Evolutionary conservation across 2,113 vertebrate genomes (phyloP).

Genomic region (Cavia aperea): DNA sequence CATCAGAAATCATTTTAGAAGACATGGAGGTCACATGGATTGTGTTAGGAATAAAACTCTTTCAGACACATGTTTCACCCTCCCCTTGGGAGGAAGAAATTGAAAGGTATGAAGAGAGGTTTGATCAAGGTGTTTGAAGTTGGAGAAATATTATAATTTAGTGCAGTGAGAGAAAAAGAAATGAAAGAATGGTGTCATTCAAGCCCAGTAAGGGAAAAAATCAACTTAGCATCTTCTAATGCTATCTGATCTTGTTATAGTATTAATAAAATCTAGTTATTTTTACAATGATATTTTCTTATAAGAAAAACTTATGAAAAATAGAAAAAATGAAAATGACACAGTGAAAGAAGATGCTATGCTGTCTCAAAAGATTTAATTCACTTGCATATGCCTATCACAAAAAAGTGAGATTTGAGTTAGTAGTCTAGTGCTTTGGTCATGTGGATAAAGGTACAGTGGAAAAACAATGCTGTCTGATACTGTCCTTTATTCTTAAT

Average conservation of each 20-base stretch:
- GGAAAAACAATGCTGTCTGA: neutral
- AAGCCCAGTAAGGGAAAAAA: conserved; percentile 6
- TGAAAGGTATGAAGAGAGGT: conserved; percentile 47
- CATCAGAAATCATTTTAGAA: conserved; percentile 68
- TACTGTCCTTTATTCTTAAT: neutral
- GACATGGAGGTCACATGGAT: conserved; percentile 69
- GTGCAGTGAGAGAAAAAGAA: conserved; percentile 36
- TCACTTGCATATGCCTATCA: neutral
- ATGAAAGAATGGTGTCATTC: conserved; percentile 38
- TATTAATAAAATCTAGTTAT: neutral
- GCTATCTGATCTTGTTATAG: neutral
- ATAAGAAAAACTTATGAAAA: conserved; percentile 30
- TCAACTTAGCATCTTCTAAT: neutral
- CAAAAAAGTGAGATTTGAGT: neutral
- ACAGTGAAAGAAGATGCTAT: neutral
- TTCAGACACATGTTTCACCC: conserved; percentile 58
- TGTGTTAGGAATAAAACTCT: conserved; percentile 64
- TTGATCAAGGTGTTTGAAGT: conserved; percentile 61
- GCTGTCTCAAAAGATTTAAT: neutral
- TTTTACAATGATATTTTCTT: neutral
- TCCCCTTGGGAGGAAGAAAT: conserved; percentile 53
- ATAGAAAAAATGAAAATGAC: neutral
- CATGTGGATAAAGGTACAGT: neutral
- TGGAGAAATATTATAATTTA: conserved; percentile 51
- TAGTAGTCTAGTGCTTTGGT: neutral